Base-by-base conservation (phyloP, 2,888 invertebrate species). In the Chironomus tentans region DNA sequence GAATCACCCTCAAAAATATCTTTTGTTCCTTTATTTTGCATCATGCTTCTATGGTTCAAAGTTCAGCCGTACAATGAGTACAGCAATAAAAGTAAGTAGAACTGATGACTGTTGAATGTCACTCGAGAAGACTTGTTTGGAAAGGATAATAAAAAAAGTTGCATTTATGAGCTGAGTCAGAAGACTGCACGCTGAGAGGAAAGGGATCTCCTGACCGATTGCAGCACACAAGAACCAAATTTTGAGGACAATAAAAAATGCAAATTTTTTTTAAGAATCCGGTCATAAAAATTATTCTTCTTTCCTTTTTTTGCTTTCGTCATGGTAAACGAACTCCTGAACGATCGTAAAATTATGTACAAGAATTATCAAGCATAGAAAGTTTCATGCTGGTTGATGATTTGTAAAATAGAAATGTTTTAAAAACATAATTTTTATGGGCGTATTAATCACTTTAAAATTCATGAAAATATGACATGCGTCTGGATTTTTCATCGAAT, bases 61-160 rank as follows among this genome's bases (percentile, higher is more conserved):
- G 65, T 65, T 18, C 65, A 65, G 50, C 10, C 4, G 15, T 65
- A 61, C 68, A 74, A 38, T 10, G 68, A 47, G 68, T 74, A 22
- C 68, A 72, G 10, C 5, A 38, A 46, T 10, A 24, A n/a, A 71
- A 18, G 13, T n/a, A n/a, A 56, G 18, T 15, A n/a, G 22, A 62
- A 72, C 22, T 72, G 72, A 61, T 72, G 62, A 62, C 56, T 72
- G 72, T 72, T 61, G 61, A 72, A 72, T 72, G 72, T 72, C 72
- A 74, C 28, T 38, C 13, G 65, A 65, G 65, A 65, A 12, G 4
- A 65, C 13, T 21, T 12, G 13, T 65, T 71, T 56, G 13, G 10
- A 47, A 62, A 38, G 38, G 74, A n/a, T 47, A 65, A 68, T 68
- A 74, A 68, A 74, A 74, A 38, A 38, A 38, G 38, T 2, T 38